phyloP scores from a whole-genome alignment of 2,797 vertebrate species.

The Cercopithecus diana region DNA sequence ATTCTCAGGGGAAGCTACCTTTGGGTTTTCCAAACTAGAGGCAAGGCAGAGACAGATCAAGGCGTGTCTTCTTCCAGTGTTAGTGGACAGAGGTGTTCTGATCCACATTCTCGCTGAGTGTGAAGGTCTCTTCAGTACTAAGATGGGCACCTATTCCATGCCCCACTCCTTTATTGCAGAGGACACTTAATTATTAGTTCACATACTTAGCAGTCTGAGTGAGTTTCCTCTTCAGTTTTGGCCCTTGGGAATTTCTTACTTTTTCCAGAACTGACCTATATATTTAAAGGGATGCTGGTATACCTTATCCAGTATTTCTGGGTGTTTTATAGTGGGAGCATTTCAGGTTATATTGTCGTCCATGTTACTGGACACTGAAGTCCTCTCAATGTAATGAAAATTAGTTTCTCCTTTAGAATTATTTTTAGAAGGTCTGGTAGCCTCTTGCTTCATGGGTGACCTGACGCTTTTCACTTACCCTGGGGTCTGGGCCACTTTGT shows the following conservation, averaged over 20 bases:
- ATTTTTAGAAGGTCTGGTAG: background rate
- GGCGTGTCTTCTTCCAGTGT: background rate
- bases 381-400: background rate
- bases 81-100: background rate
- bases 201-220: background rate
- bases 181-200: background rate
- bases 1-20: background rate
- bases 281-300: background rate
- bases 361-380: background rate
- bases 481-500: background rate
- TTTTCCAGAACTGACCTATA: slow-evolving; percentile 4
- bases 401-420: slow-evolving; percentile 20
- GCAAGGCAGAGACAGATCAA: background rate
- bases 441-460: background rate
- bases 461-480: slow-evolving; percentile 26
- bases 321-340: background rate
- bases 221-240: slow-evolving; percentile 1
- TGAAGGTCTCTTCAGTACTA: background rate
- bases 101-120: background rate
- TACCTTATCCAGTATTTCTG: background rate
- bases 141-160: background rate
- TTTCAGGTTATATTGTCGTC: background rate
- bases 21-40: slow-evolving; percentile 2
- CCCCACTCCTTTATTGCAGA: background rate
- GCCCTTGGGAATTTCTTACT: slow-evolving; percentile 8